Conservation (phyloP, 2,113 vertebrate species). For the Bubo blakistoni region DNA sequence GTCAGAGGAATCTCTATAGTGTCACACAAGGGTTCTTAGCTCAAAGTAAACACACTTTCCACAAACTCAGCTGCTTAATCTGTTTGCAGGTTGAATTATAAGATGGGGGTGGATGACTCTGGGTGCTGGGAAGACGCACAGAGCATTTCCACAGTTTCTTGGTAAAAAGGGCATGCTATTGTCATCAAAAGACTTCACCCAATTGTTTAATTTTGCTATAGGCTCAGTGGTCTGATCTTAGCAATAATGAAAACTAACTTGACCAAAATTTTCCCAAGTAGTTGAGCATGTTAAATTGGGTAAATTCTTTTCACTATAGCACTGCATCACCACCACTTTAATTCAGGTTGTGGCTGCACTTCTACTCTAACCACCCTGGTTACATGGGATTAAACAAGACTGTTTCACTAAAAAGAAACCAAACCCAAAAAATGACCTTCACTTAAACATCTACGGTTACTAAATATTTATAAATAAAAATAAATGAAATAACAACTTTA, state of each 20-base stretch:
- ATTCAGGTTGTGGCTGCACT: slow-evolving; percentile 29
- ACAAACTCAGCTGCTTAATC: slow-evolving; percentile 83
- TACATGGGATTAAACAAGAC: neutral
- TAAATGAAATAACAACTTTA: neutral
- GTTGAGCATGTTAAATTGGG: slow-evolving; percentile 16
- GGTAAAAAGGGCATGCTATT: slow-evolving; percentile 64
- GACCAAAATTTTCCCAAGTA: slow-evolving; percentile 62
- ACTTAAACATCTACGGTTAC: neutral
- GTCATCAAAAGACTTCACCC: slow-evolving; percentile 67
- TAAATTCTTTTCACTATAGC: slow-evolving; percentile 23
- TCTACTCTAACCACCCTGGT: neutral
- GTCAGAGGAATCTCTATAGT: slow-evolving; percentile 76
- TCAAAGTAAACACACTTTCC: slow-evolving; percentile 83
- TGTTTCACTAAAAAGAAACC: neutral
- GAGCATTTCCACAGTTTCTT: slow-evolving; percentile 73
- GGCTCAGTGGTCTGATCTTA: slow-evolving; percentile 50
- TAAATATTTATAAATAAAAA: neutral
- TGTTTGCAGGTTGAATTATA: slow-evolving; percentile 90
- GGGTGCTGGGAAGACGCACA: slow-evolving; percentile 74
- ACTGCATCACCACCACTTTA: slow-evolving; percentile 13
- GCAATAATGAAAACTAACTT: slow-evolving; percentile 61
- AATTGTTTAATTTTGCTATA: slow-evolving; percentile 68
- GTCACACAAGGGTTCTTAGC: slow-evolving; percentile 81
- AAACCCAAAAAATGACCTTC: neutral
- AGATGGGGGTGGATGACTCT: slow-evolving; percentile 74